Base-by-base conservation (phyloP, 2,113 vertebrate species). In the Dipodomys spectabilis region DNA sequence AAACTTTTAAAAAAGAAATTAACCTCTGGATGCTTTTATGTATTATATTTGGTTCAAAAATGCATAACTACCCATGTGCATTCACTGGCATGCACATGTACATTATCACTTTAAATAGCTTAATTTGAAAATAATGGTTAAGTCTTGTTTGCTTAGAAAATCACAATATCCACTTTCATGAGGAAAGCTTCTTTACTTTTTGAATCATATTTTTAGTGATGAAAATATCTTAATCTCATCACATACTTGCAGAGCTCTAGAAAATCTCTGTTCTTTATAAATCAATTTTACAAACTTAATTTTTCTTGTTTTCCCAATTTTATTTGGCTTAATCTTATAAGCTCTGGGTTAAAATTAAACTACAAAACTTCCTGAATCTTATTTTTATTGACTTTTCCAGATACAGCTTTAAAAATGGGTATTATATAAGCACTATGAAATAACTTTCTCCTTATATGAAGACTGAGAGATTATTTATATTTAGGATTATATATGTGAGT, bases 231-330 rank as follows among this genome's bases (percentile, higher is more conserved):
- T 91, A 95, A 96, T 92, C 90, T 64, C 15, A 82, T 95, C 91
- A 90, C 73, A 95, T 82, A 94, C 73, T 23, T 88, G 78, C 92
- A 93, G 93, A 95, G 78, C 57, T 92, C 81, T 65, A 92, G 91
- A 95, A 96, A 93, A 93, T 85, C 86, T 94, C 64, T 85, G 65
- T 78, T 95, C 16, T 81, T 79, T 94, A 87, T 95, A 96, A 97
- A 96, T 95, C 93, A 95, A 90, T 95, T 93, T 89, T 91, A 96
- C 57, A 95, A 95, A 96, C 92, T 92, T 93, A 93, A 91, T 96
- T 95, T 96, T 94, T 93, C 94, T 95, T 94, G 87, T 95, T 95
- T 96, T 85, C 28, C 27, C 60, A 85, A 67, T 96, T 95, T 95
- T 96, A 93, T 87, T 94, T 94, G 13, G 30, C 49, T 93, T 93